phyloP scores from a whole-genome alignment of 2,113 vertebrate species.

The Glaucidium brasilianum region DNA sequence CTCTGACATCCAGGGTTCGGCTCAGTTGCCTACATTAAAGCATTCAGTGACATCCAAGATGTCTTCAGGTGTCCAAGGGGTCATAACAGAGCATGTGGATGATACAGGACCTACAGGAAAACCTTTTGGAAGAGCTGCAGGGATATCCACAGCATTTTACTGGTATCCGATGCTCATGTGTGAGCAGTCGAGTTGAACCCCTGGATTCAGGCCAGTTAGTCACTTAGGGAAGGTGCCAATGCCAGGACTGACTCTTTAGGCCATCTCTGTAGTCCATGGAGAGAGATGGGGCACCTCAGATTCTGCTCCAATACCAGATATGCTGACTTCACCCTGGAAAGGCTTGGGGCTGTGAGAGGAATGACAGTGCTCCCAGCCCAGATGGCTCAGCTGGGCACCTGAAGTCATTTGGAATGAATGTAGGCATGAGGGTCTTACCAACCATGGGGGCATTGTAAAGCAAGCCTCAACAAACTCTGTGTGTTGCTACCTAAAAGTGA shows the following conservation, averaged over 20 bases:
- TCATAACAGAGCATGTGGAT: not conserved
- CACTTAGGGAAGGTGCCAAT: not conserved
- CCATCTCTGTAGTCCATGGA: not conserved
- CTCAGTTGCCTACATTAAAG: not conserved
- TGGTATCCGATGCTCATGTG: fast-evolving
- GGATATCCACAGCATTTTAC: not conserved
- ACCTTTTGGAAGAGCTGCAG: not conserved
- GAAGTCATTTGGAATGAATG: not conserved
- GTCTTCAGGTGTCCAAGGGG: not conserved
- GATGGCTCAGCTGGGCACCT: not conserved
- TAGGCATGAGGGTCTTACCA: not conserved
- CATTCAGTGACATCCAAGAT: not conserved
- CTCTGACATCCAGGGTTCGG: not conserved
- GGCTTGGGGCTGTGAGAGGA: not conserved
- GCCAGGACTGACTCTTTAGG: not conserved
- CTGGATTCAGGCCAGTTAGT: not conserved
- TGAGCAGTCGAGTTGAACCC: not conserved
- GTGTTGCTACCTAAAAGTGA: not conserved
- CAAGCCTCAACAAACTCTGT: not conserved
- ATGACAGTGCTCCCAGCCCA: not conserved
- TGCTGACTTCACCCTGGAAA: not conserved
- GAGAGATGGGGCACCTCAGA: not conserved
- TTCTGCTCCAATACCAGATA: not conserved
- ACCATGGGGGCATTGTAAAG: not conserved
- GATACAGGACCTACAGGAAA: not conserved